Evolutionary conservation across 2,797 vertebrate species (phyloP).

Genomic region (Peromyscus nudipes): DNA sequence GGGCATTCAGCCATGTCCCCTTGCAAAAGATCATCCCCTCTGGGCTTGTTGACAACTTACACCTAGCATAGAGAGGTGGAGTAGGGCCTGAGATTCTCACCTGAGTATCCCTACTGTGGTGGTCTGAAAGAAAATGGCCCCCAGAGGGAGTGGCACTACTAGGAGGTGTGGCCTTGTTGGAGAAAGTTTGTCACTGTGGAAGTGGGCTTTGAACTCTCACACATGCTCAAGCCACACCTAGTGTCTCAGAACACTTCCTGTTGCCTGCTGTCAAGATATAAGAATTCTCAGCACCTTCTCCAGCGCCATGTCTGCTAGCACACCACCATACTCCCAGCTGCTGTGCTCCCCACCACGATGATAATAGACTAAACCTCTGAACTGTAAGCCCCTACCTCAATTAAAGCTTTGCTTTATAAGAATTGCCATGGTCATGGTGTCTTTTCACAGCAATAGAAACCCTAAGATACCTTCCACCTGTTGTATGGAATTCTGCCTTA

Average conservation of each 20-base stretch:
- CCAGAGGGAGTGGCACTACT: background rate
- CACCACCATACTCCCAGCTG: no score
- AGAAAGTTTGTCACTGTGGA: background rate
- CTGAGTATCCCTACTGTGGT: background rate
- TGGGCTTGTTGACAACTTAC: background rate
- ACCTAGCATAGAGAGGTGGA: background rate
- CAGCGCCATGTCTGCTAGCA: background rate
- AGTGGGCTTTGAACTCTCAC: background rate
- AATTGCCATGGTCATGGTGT: background rate
- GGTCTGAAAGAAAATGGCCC: background rate
- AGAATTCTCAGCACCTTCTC: background rate
- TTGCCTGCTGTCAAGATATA: background rate
- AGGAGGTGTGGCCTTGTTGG: background rate
- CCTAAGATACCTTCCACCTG: background rate
- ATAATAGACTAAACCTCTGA: background rate
- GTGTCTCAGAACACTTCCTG: background rate
- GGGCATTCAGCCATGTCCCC: background rate
- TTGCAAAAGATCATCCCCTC: background rate
- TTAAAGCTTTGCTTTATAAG: background rate
- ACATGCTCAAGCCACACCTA: background rate
- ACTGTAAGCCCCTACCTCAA: background rate
- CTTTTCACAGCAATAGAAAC: background rate
- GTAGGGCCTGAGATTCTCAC: background rate
- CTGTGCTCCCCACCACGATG: background rate
- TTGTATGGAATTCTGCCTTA: background rate